Base-by-base conservation (phyloP, 2,797 vertebrate genomes). In the Anomalospiza imberbis region DNA sequence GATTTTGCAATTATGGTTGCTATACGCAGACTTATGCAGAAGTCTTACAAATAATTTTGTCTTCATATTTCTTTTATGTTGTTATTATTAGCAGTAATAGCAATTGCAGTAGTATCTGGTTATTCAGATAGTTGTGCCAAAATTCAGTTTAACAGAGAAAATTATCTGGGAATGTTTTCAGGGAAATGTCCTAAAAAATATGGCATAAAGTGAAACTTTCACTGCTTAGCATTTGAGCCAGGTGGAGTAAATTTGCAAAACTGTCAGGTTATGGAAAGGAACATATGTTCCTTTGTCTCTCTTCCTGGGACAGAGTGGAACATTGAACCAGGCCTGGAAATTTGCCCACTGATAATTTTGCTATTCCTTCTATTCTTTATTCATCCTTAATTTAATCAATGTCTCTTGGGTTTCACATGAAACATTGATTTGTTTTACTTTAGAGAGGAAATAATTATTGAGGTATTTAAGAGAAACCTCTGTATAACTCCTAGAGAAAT, bases 341-440 rank as follows among this genome's bases (percentile, higher is more conserved):
- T 75, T 82, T 82, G 13, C 5, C 11, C 9, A 20, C 11, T 67
- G 34, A 42, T 60, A 44, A 34, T 75, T 77, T 78, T 71, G 8
- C 22, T 40, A 2, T 55, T 62, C 7, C 9, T 60, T 85, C 26
- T 78, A 3, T 18, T 48, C 16, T 67, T 65, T 58, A 29, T 3
- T 57, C 1, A 6, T 57, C 17, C 54, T 48, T 21, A 15, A 81
- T 63, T 77, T 54, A 36, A 26, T 34, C 9, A 40, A 1, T 25
- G 5, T 29, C 6, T 40, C 0, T 31, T 57, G 0, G 12, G 14
- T 32, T 67, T 61, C 32, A 32, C 3, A 28, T 12, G 16, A 81
- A 54, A 36, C 45, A 72, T 0, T 31, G 47, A 20, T 66, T 16
- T 38, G 1, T 18, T 86, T 84, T 62, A 7, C 66, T 45, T 87